These are phyloP conservation scores for Ophion ellenae DNA, from an alignment of 2,888 invertebrate genomes.

Conservation along the genomic window DNA sequence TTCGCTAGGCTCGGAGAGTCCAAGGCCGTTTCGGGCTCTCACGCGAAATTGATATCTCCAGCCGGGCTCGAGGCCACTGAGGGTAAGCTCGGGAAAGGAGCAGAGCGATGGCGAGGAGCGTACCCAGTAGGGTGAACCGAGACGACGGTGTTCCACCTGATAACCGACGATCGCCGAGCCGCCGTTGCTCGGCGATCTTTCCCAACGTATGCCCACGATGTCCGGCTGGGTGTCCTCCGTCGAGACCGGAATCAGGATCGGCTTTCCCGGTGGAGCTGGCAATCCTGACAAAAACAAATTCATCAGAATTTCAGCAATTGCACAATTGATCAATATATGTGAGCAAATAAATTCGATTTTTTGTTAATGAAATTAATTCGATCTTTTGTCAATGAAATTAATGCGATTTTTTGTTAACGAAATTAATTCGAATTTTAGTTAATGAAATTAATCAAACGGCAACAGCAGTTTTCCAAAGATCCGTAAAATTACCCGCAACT, in stretches of 20 bases:
- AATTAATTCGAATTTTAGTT: too few relatives aligned
- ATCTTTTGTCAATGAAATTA: too few relatives aligned
- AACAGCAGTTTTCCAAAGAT: too few relatives aligned
- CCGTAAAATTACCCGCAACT: background rate
- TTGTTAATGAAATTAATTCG: too few relatives aligned
- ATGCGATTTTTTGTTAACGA: too few relatives aligned
- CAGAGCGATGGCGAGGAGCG: conserved; percentile 91
- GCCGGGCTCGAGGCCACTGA: conserved; percentile 93
- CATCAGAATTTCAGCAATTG: conserved; percentile 2
- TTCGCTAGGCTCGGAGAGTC: conserved; percentile 93
- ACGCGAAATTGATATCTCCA: conserved; percentile 96
- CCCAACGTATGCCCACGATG: conserved; percentile 93
- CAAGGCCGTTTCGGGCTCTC: conserved; percentile 95
- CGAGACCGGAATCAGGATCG: conserved; percentile 89
- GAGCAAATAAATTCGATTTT: too few relatives aligned
- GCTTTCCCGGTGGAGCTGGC: conserved; percentile 92
- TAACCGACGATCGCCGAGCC: conserved; percentile 94
- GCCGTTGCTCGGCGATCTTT: conserved; percentile 92
- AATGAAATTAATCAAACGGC: too few relatives aligned
- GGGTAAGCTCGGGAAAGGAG: conserved; percentile 89
- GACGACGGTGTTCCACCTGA: conserved; percentile 90
- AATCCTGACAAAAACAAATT: conserved; percentile 86
- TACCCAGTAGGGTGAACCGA: conserved; percentile 93
- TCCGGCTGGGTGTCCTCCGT: conserved; percentile 91
- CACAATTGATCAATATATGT: too few relatives aligned